Conservation (phyloP, 1,140 invertebrate species). For the Leptinotarsa defecta region DNA sequence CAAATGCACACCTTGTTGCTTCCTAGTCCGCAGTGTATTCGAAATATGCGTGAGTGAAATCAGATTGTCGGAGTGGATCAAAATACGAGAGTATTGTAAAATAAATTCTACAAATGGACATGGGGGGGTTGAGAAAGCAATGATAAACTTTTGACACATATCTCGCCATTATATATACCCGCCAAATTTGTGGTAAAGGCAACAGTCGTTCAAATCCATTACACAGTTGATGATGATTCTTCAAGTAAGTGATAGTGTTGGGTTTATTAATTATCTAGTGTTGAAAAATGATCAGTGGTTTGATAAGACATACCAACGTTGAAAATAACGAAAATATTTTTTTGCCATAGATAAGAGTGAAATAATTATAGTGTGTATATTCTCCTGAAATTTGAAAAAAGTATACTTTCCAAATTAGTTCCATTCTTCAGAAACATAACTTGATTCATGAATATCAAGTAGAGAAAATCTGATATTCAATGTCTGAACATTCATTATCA, state of each 20-base stretch:
- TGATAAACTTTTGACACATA: conserved; percentile 33
- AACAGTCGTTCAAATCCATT: conserved; percentile 37
- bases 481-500: too few relatives aligned
- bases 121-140: conserved; percentile 36
- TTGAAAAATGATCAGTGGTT: background rate
- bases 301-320: too few relatives aligned
- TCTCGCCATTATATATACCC: conserved; percentile 39
- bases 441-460: too few relatives aligned
- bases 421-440: too few relatives aligned
- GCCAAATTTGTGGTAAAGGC: conserved; percentile 16
- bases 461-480: too few relatives aligned
- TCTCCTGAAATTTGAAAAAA: too few relatives aligned
- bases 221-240: conserved; percentile 39
- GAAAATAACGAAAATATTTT: too few relatives aligned
- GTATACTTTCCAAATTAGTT: too few relatives aligned
- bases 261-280: background rate
- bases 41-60: conserved; percentile 5
- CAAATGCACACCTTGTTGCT: background rate
- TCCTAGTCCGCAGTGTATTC: background rate
- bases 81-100: conserved; percentile 22
- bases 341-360: too few relatives aligned
- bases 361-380: too few relatives aligned
- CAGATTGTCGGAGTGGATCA: conserved; percentile 14
- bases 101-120: conserved; percentile 16
- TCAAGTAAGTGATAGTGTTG: conserved; percentile 38